Evolutionary conservation across 1,140 invertebrate genomes (phyloP), one percentile per base, ranked within the genome.

Genomic region (Drosophila chauvacae): DNA sequence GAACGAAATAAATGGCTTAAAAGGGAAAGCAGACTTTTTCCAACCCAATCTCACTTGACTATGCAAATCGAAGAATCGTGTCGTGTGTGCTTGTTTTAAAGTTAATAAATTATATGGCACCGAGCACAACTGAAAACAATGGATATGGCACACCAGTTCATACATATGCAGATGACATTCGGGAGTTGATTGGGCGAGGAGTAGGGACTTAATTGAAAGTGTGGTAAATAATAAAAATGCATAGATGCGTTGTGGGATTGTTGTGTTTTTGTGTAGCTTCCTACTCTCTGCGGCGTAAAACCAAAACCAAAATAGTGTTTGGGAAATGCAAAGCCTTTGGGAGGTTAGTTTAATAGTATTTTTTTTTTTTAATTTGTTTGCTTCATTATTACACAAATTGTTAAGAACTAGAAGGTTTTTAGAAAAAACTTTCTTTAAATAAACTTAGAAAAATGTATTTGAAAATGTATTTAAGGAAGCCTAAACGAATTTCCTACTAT

Each of bases 51-150:
- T 30, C 63, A 77, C 66, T 84, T 73, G 80, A n/a, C 77, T 57
- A 81, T 88, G 85, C 59, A 90, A 88, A 88, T 88, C 85, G 85
- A 90, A 81, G 55, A 90, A 68, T 63, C 62, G 70, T 90, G 80
- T 84, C 65, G 23, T 63, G 71, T 26, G 18, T 26, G 45, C 53
- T 39, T 56, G 53, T 47, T 39, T 50, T 23, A 56, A 64, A 48
- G 58, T 83, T 66, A 73, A 83, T 77, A 74, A 84, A 81, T 84
- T 64, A 90, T 56, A 20, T 47, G 35, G 42, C 48, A 59, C 59
- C 14, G 13, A 53, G 26, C 64, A 62, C 68, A 62, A 35, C 35
- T 56, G 63, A 28, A 70, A 35, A 68, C 62, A 59, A 62, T 64
- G 64, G 53, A 58, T 26, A 44, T 59, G 14, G 45, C 39, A 50